A percentile compares a stretch with the other conserved stretches of the same genome.
Evolutionary conservation across 2,888 invertebrate species (phyloP).

Genomic region (Brenthis ino): DNA sequence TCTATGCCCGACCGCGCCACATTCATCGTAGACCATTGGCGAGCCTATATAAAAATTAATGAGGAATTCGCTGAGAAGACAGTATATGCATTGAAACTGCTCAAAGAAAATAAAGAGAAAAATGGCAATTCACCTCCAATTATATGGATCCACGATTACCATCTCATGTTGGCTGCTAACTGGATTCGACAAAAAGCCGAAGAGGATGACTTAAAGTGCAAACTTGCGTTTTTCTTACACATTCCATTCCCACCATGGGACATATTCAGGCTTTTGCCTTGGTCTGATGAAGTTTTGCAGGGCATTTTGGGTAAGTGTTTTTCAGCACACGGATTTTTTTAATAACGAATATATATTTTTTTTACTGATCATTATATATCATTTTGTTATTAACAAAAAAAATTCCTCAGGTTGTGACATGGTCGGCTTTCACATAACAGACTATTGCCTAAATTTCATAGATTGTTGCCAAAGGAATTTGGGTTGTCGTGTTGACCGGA

Average conservation of each 20-base stretch:
- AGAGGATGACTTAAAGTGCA: conserved; percentile 88
- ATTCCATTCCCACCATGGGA: conserved; percentile 98
- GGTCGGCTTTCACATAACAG: conserved; percentile 95
- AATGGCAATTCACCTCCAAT: conserved; percentile 83
- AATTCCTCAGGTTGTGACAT: conserved; percentile 88
- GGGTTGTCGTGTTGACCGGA: conserved; percentile 94
- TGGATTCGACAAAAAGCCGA: conserved; percentile 92
- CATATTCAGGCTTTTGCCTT: conserved; percentile 93
- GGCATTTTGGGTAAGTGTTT: conserved; percentile 88
- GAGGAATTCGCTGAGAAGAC: conserved; percentile 92
- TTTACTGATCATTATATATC: neutral
- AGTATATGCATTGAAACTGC: conserved; percentile 83
- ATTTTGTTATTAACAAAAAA: neutral
- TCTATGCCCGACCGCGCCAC: conserved; percentile 95
- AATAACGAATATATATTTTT: neutral
- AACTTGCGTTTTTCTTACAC: conserved; percentile 95
- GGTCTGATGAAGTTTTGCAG: conserved; percentile 96
- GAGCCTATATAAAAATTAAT: conserved; percentile 90
- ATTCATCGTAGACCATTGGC: conserved; percentile 92
- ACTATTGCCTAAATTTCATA: conserved; percentile 95
- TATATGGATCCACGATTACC: conserved; percentile 97
- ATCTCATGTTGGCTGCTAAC: conserved; percentile 95
- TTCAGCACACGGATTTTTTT: neutral
- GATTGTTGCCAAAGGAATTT: conserved; percentile 94
- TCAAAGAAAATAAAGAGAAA: conserved; percentile 78